Conservation (phyloP, 2,113 vertebrate species). For the Otolemur garnettii region DNA sequence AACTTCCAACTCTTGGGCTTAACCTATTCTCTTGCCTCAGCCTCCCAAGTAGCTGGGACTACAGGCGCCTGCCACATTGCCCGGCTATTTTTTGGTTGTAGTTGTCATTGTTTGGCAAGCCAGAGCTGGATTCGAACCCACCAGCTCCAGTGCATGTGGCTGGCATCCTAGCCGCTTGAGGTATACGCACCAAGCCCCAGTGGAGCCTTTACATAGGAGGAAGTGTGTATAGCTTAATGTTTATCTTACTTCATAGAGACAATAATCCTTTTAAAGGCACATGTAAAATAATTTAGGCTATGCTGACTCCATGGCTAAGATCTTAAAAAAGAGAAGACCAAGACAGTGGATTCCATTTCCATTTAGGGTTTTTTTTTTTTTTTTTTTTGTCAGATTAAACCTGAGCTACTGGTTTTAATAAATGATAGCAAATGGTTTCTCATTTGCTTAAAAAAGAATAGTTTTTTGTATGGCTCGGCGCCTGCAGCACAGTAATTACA, state of each 20-base stretch:
- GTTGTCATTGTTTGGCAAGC: too few species aligned
- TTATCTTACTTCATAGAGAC: not conserved
- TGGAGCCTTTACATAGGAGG: not conserved
- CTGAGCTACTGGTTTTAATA: not conserved
- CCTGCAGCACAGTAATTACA: too few species aligned
- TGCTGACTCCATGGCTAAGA: not conserved
- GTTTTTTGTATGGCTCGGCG: not conserved
- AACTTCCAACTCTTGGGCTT: too few species aligned
- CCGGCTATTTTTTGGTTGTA: too few species aligned
- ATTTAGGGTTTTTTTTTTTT: not conserved
- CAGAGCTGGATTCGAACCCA: too few species aligned
- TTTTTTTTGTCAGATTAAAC: not conserved
- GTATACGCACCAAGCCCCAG: too few species aligned
- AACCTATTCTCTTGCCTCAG: too few species aligned
- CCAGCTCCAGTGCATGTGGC: too few species aligned
- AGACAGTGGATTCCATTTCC: not conserved
- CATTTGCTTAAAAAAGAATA: not conserved
- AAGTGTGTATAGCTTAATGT: not conserved
- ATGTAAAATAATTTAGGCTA: not conserved
- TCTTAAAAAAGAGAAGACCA: conserved; percentile 22
- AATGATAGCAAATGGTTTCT: not conserved
- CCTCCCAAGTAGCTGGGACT: too few species aligned
- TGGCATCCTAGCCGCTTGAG: too few species aligned
- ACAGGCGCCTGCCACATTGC: too few species aligned
- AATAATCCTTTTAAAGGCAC: not conserved